These are phyloP conservation scores for Thripadectes ignobilis DNA, from an alignment of 2,797 vertebrate species.

Conservation along the genomic window DNA sequence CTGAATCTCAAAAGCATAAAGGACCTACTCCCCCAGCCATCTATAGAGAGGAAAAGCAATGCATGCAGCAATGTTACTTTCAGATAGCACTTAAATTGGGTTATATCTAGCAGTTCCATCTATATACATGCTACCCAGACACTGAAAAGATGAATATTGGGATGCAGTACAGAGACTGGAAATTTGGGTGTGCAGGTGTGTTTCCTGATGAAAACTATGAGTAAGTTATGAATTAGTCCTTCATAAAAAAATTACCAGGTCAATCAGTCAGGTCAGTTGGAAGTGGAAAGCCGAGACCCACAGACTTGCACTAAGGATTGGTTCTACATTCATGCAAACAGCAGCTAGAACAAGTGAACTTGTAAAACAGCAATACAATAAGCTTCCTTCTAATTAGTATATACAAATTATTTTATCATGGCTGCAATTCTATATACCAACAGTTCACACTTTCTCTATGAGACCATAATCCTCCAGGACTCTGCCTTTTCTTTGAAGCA, in stretches of 20 bases:
- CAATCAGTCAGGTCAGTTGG: background rate
- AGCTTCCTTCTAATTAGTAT: background rate
- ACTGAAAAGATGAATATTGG: background rate
- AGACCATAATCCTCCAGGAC: background rate
- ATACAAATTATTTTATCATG: too few species aligned
- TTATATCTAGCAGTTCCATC: background rate
- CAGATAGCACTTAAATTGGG: background rate
- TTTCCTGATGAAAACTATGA: background rate
- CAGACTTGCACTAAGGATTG: accelerated
- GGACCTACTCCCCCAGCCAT: background rate
- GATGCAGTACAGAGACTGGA: background rate
- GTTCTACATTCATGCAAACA: accelerated
- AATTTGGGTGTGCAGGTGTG: background rate
- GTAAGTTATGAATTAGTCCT: background rate
- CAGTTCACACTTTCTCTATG: background rate
- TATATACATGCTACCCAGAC: background rate
- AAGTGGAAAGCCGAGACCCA: background rate
- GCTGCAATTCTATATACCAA: background rate
- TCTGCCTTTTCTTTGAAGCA: background rate
- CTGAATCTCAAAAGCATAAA: constrained; percentile 4
- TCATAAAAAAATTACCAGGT: background rate
- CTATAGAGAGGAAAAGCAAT: background rate
- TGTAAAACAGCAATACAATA: background rate
- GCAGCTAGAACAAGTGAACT: background rate
- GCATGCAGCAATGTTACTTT: background rate